Percentiles rank a stretch among this genome's conserved stretches.
Conservation (phyloP, 2,113 vertebrate species). For the Butorides virescens region DNA sequence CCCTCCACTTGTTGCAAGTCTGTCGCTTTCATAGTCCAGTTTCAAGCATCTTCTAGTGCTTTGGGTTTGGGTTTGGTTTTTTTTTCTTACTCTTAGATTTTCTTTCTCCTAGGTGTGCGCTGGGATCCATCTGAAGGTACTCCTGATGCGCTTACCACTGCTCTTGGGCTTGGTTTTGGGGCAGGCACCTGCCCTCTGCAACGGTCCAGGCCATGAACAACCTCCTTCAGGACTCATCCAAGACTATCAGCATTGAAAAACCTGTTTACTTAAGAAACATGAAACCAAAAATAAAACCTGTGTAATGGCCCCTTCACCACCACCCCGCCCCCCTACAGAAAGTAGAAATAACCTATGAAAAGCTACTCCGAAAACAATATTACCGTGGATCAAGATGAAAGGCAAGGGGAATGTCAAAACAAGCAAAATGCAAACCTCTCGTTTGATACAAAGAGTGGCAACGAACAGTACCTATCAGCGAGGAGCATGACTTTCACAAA, state of each 20-base stretch:
- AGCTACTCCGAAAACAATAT: slow-evolving; percentile 6
- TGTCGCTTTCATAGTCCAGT: neutral
- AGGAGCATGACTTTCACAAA: neutral
- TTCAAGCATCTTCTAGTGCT: neutral
- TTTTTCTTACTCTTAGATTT: neutral
- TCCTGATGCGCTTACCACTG: neutral
- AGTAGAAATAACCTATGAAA: neutral
- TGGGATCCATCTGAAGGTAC: neutral
- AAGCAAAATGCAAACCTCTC: neutral
- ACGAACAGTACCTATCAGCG: neutral
- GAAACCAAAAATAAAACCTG: slow-evolving; percentile 25
- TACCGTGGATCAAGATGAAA: neutral
- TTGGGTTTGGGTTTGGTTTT: no score
- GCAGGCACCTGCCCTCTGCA: neutral
- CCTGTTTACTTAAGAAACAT: neutral
- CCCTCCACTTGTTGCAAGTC: neutral
- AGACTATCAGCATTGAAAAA: neutral
- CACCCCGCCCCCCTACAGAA: neutral
- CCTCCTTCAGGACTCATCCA: neutral
- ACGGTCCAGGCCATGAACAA: neutral
- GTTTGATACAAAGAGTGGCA: neutral
- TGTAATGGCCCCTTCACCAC: neutral
- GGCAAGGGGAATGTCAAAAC: neutral
- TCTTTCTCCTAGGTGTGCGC: neutral
- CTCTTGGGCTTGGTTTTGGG: neutral